phyloP scores from a whole-genome alignment of 2,888 invertebrate species.

The Leptopilina drosophilae region DNA sequence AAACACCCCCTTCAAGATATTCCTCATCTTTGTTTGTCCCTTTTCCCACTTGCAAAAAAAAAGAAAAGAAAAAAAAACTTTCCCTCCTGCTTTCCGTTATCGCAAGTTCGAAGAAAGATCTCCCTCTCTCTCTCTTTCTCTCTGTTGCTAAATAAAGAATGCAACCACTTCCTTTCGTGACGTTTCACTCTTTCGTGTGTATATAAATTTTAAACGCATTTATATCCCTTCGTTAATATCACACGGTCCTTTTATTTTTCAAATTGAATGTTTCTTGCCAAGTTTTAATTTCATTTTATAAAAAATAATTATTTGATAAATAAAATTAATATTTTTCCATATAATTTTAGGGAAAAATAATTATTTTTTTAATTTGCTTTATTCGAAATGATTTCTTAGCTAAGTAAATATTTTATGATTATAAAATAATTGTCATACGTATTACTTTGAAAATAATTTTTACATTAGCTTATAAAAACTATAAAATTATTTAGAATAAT shows the following conservation, averaged over 20 bases:
- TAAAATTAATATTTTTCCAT: too few relatives aligned
- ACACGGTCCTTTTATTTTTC: not conserved
- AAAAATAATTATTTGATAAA: too few relatives aligned
- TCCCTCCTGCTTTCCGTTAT: constrained; percentile 7
- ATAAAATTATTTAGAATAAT: too few relatives aligned
- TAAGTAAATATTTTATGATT: too few relatives aligned
- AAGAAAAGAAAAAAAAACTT: not conserved
- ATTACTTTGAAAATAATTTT: too few relatives aligned
- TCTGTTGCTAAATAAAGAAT: constrained; percentile 62
- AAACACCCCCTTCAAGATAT: constrained; percentile 3
- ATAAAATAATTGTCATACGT: too few relatives aligned
- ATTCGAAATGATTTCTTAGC: too few relatives aligned
- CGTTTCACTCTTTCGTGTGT: not conserved
- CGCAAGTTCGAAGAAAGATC: constrained; percentile 56
- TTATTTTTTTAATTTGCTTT: too few relatives aligned
- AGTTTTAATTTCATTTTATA: too few relatives aligned
- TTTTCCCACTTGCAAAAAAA: not conserved
- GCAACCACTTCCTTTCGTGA: constrained; percentile 50
- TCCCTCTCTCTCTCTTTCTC: constrained; percentile 47
- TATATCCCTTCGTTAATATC: constrained; percentile 3
- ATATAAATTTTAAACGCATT: not conserved
- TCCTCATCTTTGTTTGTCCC: constrained; percentile 7
- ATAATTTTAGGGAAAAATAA: too few relatives aligned
- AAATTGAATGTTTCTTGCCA: too few relatives aligned
- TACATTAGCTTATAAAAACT: too few relatives aligned